phyloP scores from a whole-genome alignment of 2,113 vertebrate genomes.

The Lamprotornis superbus region DNA sequence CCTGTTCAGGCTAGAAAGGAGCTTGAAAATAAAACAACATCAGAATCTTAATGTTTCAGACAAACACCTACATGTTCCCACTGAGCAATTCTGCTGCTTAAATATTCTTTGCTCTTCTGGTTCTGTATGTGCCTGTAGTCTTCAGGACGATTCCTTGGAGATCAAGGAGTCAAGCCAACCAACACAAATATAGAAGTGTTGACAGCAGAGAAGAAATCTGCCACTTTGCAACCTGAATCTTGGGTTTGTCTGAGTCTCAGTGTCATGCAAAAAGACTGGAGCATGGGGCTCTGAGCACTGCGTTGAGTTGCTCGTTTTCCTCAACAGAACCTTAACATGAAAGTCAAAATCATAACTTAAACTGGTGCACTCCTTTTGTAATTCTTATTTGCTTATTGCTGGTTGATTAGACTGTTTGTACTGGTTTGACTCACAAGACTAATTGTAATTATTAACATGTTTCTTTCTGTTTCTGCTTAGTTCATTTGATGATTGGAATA shows the following conservation, averaged over 20 bases:
- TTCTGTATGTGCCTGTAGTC: slow-evolving; percentile 18
- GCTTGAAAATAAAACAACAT: background rate
- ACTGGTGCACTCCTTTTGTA: background rate
- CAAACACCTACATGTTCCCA: slow-evolving; percentile 15
- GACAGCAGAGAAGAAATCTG: slow-evolving; percentile 17
- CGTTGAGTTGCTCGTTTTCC: background rate
- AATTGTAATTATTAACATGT: background rate
- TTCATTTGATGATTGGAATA: background rate
- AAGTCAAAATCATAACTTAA: background rate
- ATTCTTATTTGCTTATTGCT: background rate
- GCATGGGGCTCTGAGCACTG: background rate
- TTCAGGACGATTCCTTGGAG: background rate
- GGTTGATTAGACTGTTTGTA: background rate
- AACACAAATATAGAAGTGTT: slow-evolving; percentile 15
- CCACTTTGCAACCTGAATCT: background rate
- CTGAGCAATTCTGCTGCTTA: slow-evolving; percentile 1
- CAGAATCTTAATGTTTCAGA: background rate
- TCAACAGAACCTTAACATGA: fast-evolving
- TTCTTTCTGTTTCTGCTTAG: background rate
- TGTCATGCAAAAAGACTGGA: background rate
- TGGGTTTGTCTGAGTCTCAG: background rate
- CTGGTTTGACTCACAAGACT: background rate
- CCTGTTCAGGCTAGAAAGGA: background rate
- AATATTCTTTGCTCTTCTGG: slow-evolving; percentile 22
- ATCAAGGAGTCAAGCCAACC: slow-evolving; percentile 20